phyloP scores from a whole-genome alignment of 2,888 invertebrate genomes.

The Vesta saturnalis region DNA sequence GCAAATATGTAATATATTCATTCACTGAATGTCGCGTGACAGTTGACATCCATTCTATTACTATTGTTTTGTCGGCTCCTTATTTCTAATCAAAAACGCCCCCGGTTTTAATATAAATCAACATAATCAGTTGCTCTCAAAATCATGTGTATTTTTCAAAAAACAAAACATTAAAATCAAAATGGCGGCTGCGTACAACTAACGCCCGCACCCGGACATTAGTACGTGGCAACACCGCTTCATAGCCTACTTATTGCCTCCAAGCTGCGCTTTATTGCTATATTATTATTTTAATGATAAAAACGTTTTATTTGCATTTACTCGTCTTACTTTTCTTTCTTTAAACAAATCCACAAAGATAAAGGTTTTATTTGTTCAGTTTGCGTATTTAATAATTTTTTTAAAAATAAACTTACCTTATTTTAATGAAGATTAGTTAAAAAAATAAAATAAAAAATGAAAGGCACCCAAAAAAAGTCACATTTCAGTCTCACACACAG shows the following conservation, averaged over 20 bases:
- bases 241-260: constrained; percentile 35
- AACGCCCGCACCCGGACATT: constrained; percentile 39
- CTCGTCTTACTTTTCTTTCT: not conserved
- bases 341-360: not conserved
- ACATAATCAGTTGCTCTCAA: not conserved
- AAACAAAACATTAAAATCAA: constrained; percentile 22
- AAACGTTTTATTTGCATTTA: constrained; percentile 3
- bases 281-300: constrained; percentile 24
- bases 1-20: constrained; percentile 49
- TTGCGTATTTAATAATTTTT: not conserved
- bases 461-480: not conserved
- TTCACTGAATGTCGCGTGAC: constrained; percentile 52
- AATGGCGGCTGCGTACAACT: constrained; percentile 24
- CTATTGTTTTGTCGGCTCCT: constrained; percentile 43
- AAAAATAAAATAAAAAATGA: too few relatives aligned
- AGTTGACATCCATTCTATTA: constrained; percentile 54
- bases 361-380: not conserved
- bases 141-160: not conserved
- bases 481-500: not conserved
- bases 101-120: constrained; percentile 4
- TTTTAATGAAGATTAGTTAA: not conserved
- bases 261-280: constrained; percentile 14
- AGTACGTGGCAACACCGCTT: constrained; percentile 34
- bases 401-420: not conserved
- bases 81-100: constrained; percentile 19